Base-by-base conservation (phyloP, 2,797 vertebrate genomes). In the Perodicticus potto region DNA sequence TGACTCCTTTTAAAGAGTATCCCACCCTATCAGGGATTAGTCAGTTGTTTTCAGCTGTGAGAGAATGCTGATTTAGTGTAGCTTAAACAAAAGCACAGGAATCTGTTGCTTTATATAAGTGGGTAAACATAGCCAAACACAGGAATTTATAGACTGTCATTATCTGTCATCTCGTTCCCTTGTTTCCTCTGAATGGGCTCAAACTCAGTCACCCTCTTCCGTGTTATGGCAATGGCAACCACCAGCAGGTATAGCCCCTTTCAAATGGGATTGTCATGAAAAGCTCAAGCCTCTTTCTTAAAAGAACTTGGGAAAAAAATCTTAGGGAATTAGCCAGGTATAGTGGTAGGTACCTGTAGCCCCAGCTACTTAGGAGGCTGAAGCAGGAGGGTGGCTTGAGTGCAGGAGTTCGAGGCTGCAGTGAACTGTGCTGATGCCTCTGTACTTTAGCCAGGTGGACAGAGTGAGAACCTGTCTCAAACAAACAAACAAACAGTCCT, bases 51-150 rank as follows among this genome's bases (percentile, higher is more conserved):
- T 95, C 27, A 49, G 61, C 61, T 69, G 17, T 37, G 94, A 84
- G 32, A 92, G 72, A 89, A 87, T 80, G 22, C 61, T 65, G 77
- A n/a, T 32, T 92, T 53, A 67, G 25, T 37, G 6, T 32, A 55
- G 23, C n/a, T 84, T 84, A 81, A 27, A 74, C 22, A 83, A 86
- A 95, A 91, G 19, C 17, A 63, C 32, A 57, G 40, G 53, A 95
- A 49, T 76, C 27, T 40, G 74, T 81, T 81, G 32, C 80, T 88
- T 92, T 83, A 32, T 61, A 5, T 96, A 80, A 91, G 19, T 65
- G 27, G 23, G 4, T 63, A 87, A 70, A 91, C 40, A 67, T 40
- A 86, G 74, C 16, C 73, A 67, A 91, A 92, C 17, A 16, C 59
- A 80, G 57, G 49, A 83, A 80, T 95, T 91, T 77, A 22, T 8